Base-by-base conservation (phyloP, 2,113 vertebrate genomes). In the Columba livia region DNA sequence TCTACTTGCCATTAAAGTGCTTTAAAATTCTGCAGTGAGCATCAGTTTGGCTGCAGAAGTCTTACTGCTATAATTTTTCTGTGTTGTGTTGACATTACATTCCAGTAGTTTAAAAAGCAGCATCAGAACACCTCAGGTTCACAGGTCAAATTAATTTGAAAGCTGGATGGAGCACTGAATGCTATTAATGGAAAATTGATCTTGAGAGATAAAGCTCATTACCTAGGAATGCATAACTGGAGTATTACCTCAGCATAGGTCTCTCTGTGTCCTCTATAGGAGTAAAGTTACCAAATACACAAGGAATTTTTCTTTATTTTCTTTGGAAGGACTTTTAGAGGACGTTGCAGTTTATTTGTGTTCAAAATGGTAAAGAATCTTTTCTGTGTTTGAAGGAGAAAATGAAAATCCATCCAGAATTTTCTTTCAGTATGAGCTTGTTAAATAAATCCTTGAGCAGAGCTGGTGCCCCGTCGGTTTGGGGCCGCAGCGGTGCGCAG, bases 111-210 rank as follows among this genome's bases (percentile, higher is more conserved):
- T 78, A 65, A 83, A 93, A 96, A 85, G 12, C 50, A 82, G 42
- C 53, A 17, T 92, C 69, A 40, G 60, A 84, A 64, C 48, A 83
- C 47, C 21, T 23, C 6, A 31, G 26, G 75, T 93, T 96, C 88
- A 90, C 48, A 86, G 79, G 88, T 90, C 72, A 40, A 88, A 79
- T 93, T 81, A 87, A 90, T 95, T 94, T 86, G 40, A 57, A 79
- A 90, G 80, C 69, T 92, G 90, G 69, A 92, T 61, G 60, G 69
- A 83, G 19, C 57, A 48, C 77, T 79, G 88, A 92, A 88, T 61
- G 79, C 69, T 91, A 79, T 90, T 88, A 93, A 92, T 95, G 92
- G 85, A 93, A 95, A 93, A 95, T 93, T 96, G 95, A 97, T 95
- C 79, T 85, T 86, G 72, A 79, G 81, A 94, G 85, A 96, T 93